These are phyloP conservation scores for Coryphaenoides rupestris DNA, from an alignment of 2,113 vertebrate species.

Conservation along the genomic window DNA sequence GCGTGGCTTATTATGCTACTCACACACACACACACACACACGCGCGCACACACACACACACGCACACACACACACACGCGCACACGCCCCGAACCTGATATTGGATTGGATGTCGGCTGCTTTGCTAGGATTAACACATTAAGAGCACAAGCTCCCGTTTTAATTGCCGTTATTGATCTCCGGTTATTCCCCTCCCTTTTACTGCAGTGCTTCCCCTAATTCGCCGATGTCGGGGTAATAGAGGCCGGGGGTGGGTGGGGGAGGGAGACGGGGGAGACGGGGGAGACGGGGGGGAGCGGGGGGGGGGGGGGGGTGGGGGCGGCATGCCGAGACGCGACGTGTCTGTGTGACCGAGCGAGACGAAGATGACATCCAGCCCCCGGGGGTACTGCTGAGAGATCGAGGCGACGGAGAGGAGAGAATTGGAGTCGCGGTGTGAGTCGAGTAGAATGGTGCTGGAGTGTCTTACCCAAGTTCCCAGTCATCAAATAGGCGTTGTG, in stretches of 20 bases:
- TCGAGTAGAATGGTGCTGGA: no score
- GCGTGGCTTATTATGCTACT: neutral
- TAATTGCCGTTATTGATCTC: slow-evolving; percentile 70
- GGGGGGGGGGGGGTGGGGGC: slow-evolving; percentile 44
- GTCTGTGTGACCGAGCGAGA: slow-evolving; percentile 24
- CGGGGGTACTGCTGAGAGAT: no score
- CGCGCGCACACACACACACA: neutral
- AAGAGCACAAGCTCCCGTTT: slow-evolving; percentile 59
- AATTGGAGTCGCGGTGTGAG: no score
- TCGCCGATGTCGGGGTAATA: slow-evolving; percentile 59
- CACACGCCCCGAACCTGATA: slow-evolving; percentile 17
- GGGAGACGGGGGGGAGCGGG: slow-evolving; percentile 45
- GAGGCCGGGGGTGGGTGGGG: slow-evolving; percentile 49
- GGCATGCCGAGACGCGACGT: slow-evolving; percentile 34
- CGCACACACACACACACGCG: neutral
- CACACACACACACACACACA: no score
- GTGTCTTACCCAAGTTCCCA: slow-evolving; percentile 97
- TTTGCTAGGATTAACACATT: slow-evolving; percentile 63
- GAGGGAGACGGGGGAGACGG: slow-evolving; percentile 27
- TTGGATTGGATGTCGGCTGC: slow-evolving; percentile 41
- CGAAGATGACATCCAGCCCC: slow-evolving; percentile 24
- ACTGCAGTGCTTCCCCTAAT: slow-evolving; percentile 59
- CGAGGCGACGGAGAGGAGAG: no score
- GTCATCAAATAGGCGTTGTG: slow-evolving; percentile 99
- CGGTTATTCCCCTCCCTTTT: slow-evolving; percentile 41